phyloP scores from a whole-genome alignment of 2,797 vertebrate species.

The Intellagama lesueurii region DNA sequence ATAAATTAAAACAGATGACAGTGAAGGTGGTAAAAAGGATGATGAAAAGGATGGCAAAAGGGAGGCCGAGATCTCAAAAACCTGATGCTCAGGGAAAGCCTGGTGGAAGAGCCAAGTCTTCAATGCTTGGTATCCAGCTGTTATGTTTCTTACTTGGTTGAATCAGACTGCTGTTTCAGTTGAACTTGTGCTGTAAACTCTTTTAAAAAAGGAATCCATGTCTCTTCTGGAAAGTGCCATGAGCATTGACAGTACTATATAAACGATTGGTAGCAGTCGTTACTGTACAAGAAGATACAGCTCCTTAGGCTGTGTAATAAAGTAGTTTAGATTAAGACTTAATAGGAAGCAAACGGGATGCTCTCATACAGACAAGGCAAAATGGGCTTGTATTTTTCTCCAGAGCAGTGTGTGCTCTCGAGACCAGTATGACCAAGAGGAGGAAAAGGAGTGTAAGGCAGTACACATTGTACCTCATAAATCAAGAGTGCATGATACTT shows the following conservation, averaged over 20 bases:
- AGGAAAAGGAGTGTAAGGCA: neutral
- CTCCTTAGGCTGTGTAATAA: conserved; percentile 19
- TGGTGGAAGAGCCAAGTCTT: too few relatives aligned
- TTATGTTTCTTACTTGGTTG: neutral
- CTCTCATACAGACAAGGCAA: neutral
- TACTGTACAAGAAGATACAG: conserved; percentile 7
- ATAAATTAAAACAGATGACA: too few relatives aligned
- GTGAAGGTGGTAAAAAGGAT: too few relatives aligned
- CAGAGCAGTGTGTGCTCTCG: neutral
- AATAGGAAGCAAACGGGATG: neutral
- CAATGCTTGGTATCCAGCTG: neutral
- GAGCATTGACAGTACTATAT: conserved; percentile 26
- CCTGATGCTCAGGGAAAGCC: too few relatives aligned
- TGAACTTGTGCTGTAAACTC: neutral
- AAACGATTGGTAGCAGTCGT: conserved; percentile 34
- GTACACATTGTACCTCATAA: neutral
- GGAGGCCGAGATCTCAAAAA: too few relatives aligned
- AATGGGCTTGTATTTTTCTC: neutral
- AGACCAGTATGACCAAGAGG: neutral
- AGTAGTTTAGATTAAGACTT: conserved; percentile 29
- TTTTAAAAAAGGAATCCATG: neutral
- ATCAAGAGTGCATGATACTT: neutral
- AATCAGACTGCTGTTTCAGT: neutral
- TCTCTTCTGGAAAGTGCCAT: neutral
- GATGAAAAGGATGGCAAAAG: too few relatives aligned